Percentiles rank a stretch among this genome's conserved stretches.
Evolutionary conservation across 2,888 invertebrate genomes (phyloP).

Genomic region (Mongoloraphidia duomilia): DNA sequence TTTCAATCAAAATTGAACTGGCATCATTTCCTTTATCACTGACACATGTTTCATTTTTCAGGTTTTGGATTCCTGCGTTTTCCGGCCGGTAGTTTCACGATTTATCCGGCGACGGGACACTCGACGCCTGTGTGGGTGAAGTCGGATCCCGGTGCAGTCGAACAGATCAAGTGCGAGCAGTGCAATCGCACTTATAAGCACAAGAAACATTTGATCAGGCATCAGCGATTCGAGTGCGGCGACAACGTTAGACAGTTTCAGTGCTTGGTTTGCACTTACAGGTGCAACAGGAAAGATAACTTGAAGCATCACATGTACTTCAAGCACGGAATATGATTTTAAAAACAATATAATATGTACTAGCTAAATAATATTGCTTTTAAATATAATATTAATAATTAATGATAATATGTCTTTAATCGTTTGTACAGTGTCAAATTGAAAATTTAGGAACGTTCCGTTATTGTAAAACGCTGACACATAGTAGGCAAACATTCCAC

Average conservation of each 20-base stretch:
- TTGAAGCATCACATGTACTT: constrained; percentile 8
- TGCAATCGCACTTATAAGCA: constrained; percentile 12
- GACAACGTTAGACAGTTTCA: constrained; percentile 9
- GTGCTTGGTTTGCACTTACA: constrained; percentile 6
- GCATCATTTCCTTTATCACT: too few species aligned
- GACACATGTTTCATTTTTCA: too few species aligned
- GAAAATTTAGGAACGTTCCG: too few species aligned
- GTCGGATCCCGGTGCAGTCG: background rate
- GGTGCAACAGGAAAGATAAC: constrained; percentile 9
- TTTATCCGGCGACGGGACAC: too few species aligned
- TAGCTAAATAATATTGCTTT: background rate
- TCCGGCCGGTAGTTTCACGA: too few species aligned
- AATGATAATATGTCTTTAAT: background rate
- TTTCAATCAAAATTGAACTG: too few species aligned
- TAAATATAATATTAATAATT: background rate
- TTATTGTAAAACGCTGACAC: too few species aligned
- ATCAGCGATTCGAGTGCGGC: constrained; percentile 12
- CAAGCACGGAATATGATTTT: constrained; percentile 6
- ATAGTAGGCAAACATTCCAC: too few species aligned
- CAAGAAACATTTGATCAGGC: constrained; percentile 11
- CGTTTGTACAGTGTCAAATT: background rate
- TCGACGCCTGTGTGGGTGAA: too few species aligned
- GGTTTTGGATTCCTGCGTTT: too few species aligned
- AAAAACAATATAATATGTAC: background rate
- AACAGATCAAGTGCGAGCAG: constrained; percentile 9